A percentile compares a stretch with the other conserved stretches of the same genome.
phyloP scores from a whole-genome alignment of 2,888 invertebrate genomes.

The Tetropium fuscum region DNA sequence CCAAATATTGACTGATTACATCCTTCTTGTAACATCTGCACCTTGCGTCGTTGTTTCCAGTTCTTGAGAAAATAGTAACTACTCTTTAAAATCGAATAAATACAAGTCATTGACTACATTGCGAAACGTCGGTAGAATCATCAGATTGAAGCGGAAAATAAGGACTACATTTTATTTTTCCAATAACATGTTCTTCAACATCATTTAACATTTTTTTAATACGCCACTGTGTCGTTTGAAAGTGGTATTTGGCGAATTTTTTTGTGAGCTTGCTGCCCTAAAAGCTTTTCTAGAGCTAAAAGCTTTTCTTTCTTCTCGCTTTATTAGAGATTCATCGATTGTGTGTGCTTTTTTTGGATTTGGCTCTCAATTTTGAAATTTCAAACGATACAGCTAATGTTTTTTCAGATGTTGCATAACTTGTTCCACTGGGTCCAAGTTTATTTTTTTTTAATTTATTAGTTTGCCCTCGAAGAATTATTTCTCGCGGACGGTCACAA shows the following conservation, averaged over 20 bases:
- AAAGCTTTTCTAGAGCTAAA: constrained; percentile 32
- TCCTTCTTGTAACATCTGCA: constrained; percentile 32
- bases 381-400: constrained; percentile 36
- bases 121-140: constrained; percentile 40
- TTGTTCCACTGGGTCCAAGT: constrained; percentile 29
- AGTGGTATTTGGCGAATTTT: constrained; percentile 38
- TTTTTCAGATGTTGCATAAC: constrained; percentile 32
- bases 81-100: constrained; percentile 40
- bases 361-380: constrained; percentile 37
- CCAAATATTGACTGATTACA: constrained; percentile 33
- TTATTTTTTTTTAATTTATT: constrained; percentile 33
- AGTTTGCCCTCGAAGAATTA: constrained; percentile 44
- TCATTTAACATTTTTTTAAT: constrained; percentile 41
- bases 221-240: constrained; percentile 37
- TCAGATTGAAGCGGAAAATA: constrained; percentile 40
- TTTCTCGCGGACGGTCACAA: constrained; percentile 35
- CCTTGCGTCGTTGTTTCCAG: constrained; percentile 38
- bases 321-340: constrained; percentile 31
- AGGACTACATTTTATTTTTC: constrained; percentile 29
- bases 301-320: constrained; percentile 33
- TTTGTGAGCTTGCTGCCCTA: constrained; percentile 22
- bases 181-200: constrained; percentile 39
- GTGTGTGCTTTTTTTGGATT: constrained; percentile 38
- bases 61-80: constrained; percentile 37
- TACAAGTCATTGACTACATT: constrained; percentile 39